Percentiles rank a stretch among this genome's conserved stretches.
phyloP scores from a whole-genome alignment of 2,113 vertebrate genomes.

The Xiphias gladius region DNA sequence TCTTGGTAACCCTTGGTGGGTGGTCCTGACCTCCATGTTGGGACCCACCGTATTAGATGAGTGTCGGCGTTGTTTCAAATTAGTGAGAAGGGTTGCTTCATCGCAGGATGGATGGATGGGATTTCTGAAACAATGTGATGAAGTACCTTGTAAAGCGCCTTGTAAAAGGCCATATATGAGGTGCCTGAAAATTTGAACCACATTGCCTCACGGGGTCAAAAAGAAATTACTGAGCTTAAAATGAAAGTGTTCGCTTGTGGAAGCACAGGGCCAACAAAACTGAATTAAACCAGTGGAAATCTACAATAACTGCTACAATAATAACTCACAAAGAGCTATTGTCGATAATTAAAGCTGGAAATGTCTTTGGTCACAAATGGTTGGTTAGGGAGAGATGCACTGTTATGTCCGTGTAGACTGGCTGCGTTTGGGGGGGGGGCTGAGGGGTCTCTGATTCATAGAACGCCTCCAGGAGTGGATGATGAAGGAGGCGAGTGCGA shows the following conservation, averaged over 20 bases:
- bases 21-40: too few species aligned
- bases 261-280: not conserved
- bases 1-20: too few species aligned
- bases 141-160: too few species aligned
- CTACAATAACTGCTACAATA: slow-evolving; percentile 6
- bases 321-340: not conserved
- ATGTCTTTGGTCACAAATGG: slow-evolving; percentile 32
- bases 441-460: slow-evolving; percentile 44
- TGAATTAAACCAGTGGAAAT: not conserved
- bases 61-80: too few species aligned
- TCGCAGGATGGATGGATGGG: not conserved
- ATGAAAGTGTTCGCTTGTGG: not conserved
- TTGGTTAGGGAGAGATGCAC: slow-evolving; percentile 8
- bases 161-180: too few species aligned
- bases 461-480: slow-evolving; percentile 41
- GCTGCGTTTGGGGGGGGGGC: not conserved
- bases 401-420: not conserved
- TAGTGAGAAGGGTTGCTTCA: too few species aligned
- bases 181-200: too few species aligned
- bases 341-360: slow-evolving; percentile 33
- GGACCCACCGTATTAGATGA: too few species aligned
- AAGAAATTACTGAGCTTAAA: not conserved
- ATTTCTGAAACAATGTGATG: not conserved
- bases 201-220: not conserved
- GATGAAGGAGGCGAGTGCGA: slow-evolving; percentile 51